Base-by-base conservation (phyloP, 2,113 vertebrate genomes). In the Nibea coibor region DNA sequence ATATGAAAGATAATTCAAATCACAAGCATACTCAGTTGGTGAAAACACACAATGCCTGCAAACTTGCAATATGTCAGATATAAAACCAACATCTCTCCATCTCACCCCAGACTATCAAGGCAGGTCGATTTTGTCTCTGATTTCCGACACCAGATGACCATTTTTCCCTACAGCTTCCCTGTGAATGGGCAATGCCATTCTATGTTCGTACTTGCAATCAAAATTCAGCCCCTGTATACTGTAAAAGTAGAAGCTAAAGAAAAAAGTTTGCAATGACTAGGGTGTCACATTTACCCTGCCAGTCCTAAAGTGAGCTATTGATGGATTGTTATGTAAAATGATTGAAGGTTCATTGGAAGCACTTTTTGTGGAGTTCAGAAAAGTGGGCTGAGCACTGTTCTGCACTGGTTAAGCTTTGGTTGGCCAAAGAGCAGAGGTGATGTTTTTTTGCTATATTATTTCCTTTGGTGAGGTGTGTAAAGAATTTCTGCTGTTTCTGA, bases 271-370 rank as follows among this genome's bases (percentile, higher is more conserved):
- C 43, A 9, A 45, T 53, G 26, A 45, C 35, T 11, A 5, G 19
- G 19, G 24, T 43, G 19, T 64, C 24, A 53, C 70, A 14, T 75
- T 79, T 74, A 20, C 53, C 50, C 19, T 26, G 16, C 43, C 48
- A 12, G 51, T 56, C 22, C 58, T 20, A 26, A 63, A 72, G 8
- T 66, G n/a, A 67, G n/a, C 24, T 11, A 3, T 10, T 77, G 53
- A 59, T 77, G n/a, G 54, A 31, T 61, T 35, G 3, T 53, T 1
- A 47, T 69, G 48, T 39, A 2, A 70, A 56, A 62, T 19, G 17
- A n/a, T 53, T 28, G 31, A 35, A n/a, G 61, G 45, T 6, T 8
- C 4, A 56, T 39, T 50, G 39, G 16, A 54, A 75, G 71, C 15
- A 26, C 43, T 6, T 68, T 66, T 53, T 50, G 9, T 26, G 5